Evolutionary conservation across 2,797 vertebrate genomes (phyloP).

Genomic region (Melopsittacus undulatus): DNA sequence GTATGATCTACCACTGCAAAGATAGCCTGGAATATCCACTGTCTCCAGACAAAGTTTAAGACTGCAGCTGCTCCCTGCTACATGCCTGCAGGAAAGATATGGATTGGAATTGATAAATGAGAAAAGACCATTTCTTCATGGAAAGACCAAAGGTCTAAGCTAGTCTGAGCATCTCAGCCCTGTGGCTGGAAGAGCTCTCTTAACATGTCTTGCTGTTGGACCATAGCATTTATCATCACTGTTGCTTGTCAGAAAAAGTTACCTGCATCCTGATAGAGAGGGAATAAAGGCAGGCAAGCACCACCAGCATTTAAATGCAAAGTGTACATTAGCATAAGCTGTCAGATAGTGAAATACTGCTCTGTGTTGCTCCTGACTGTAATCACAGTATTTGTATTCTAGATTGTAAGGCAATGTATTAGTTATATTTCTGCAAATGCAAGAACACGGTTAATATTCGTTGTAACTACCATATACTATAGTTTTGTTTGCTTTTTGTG

Average conservation of each 20-base stretch:
- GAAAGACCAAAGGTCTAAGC: not conserved
- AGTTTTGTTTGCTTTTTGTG: not conserved
- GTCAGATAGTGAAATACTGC: conserved; percentile 39
- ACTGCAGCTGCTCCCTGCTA: not conserved
- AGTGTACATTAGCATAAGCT: conserved; percentile 18
- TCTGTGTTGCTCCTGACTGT: conserved; percentile 1
- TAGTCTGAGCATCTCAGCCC: not conserved
- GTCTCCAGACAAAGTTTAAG: not conserved
- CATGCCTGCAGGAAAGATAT: not conserved
- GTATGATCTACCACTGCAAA: not conserved
- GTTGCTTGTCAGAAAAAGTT: not conserved
- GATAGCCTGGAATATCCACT: not conserved
- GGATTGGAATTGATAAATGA: not conserved
- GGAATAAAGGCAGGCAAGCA: not conserved
- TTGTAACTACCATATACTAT: not conserved
- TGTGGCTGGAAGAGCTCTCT: not conserved
- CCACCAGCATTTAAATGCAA: conserved; percentile 28
- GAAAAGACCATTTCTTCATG: not conserved
- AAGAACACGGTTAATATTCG: not conserved
- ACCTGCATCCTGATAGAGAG: not conserved
- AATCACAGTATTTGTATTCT: conserved; percentile 34
- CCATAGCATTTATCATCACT: not conserved
- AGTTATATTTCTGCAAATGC: not conserved
- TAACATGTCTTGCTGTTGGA: not conserved
- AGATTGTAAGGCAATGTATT: not conserved